Conservation (phyloP, 2,113 vertebrate genomes). For the Saccopteryx bilineata region DNA sequence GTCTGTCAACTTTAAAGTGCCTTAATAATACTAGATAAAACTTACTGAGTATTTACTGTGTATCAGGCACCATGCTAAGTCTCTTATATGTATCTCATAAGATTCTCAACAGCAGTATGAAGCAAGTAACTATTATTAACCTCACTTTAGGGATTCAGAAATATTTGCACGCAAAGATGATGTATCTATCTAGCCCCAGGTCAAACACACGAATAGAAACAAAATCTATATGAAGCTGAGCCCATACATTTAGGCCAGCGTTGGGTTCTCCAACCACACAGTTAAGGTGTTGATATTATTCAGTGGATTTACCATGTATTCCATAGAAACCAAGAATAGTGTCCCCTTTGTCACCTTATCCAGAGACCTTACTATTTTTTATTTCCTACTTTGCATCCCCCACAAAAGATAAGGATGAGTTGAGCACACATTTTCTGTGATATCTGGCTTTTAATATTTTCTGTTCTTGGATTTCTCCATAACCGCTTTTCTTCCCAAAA, state of each 20-base stretch:
- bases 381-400: not conserved
- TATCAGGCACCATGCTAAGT: not conserved
- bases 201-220: not conserved
- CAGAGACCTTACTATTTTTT: not conserved
- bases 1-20: not conserved
- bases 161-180: not conserved
- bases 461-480: not conserved
- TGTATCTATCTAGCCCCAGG: not conserved
- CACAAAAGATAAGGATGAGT: not conserved
- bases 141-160: slow-evolving; percentile 2
- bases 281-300: not conserved
- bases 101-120: not conserved
- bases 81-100: not conserved
- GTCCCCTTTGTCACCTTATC: not conserved
- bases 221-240: not conserved
- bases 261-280: not conserved
- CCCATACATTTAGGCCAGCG: not conserved
- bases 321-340: not conserved
- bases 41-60: not conserved
- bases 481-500: not conserved
- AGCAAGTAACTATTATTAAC: not conserved
- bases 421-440: not conserved
- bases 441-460: not conserved
- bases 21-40: not conserved
- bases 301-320: not conserved